Evolutionary conservation across 2,888 invertebrate species (phyloP).

Genomic region (Lasioglossum oenotherae): DNA sequence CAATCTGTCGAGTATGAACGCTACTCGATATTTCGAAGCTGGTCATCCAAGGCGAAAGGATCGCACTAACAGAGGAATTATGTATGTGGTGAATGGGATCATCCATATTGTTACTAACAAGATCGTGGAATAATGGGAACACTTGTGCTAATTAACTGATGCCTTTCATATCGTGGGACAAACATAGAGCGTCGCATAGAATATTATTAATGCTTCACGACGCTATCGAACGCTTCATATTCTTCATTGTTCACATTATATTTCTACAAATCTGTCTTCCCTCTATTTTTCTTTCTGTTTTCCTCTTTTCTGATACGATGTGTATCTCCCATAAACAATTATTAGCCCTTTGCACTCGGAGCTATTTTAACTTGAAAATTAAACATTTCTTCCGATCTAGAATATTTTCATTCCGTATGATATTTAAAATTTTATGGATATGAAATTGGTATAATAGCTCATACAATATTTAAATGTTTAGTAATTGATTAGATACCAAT

Average conservation of each 20-base stretch:
- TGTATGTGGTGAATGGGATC: slow-evolving; percentile 75
- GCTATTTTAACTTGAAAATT: too few species aligned
- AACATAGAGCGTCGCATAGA: slow-evolving; percentile 16
- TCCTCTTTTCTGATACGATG: background rate
- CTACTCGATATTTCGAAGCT: background rate
- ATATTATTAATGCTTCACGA: slow-evolving; percentile 38
- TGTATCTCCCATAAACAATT: background rate
- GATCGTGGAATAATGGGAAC: slow-evolving; percentile 38
- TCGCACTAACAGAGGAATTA: slow-evolving; percentile 32
- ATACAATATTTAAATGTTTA: too few species aligned
- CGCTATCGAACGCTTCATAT: slow-evolving; percentile 32
- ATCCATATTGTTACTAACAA: slow-evolving; percentile 57
- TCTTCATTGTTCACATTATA: slow-evolving; percentile 1
- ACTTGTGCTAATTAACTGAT: slow-evolving; percentile 40
- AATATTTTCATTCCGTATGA: too few species aligned
- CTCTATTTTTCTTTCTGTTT: slow-evolving; percentile 4
- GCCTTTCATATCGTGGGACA: slow-evolving; percentile 17
- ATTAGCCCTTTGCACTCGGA: too few species aligned
- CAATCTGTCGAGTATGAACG: background rate
- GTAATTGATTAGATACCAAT: too few species aligned
- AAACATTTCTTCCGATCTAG: too few species aligned
- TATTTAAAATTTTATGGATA: too few species aligned
- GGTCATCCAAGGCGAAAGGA: background rate
- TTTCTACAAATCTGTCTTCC: slow-evolving; percentile 9
- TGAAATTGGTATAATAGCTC: too few species aligned